A percentile compares a stretch with the other conserved stretches of the same genome.
Evolutionary conservation across 2,113 vertebrate genomes (phyloP).

Genomic region (Genyomyrus donnyi): DNA sequence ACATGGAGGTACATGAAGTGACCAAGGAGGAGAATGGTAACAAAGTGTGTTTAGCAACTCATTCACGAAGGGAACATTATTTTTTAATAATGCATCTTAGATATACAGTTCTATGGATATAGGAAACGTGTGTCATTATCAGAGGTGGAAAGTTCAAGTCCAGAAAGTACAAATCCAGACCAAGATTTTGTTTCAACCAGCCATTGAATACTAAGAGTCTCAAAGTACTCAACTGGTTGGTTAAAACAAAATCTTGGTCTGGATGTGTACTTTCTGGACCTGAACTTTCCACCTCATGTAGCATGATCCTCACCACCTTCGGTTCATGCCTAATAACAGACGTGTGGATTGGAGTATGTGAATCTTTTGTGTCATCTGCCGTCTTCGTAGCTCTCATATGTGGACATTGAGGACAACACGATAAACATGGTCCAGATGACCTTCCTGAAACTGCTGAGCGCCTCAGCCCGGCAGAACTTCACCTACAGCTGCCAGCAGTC

Average conservation of each 20-base stretch:
- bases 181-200: too few relatives aligned
- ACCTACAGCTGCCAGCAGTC: constrained; percentile 95
- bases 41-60: not conserved
- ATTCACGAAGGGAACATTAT: not conserved
- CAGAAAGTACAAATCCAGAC: not conserved
- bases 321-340: not conserved
- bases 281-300: too few relatives aligned
- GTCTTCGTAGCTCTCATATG: constrained; percentile 73
- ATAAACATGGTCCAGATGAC: constrained; percentile 94
- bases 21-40: not conserved
- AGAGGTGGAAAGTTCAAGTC: not conserved
- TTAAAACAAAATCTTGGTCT: too few relatives aligned
- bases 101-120: not conserved
- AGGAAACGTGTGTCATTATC: not conserved
- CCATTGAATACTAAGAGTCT: too few relatives aligned
- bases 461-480: constrained; percentile 90
- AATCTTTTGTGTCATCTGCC: not conserved
- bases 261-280: too few relatives aligned
- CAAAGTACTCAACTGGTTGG: too few relatives aligned
- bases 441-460: constrained; percentile 92
- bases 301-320: not conserved
- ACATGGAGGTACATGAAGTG: not conserved
- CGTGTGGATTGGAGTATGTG: not conserved
- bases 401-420: constrained; percentile 74
- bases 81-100: not conserved